Evolutionary conservation across 1,140 invertebrate genomes (phyloP).

Genomic region (Aphis gossypii): DNA sequence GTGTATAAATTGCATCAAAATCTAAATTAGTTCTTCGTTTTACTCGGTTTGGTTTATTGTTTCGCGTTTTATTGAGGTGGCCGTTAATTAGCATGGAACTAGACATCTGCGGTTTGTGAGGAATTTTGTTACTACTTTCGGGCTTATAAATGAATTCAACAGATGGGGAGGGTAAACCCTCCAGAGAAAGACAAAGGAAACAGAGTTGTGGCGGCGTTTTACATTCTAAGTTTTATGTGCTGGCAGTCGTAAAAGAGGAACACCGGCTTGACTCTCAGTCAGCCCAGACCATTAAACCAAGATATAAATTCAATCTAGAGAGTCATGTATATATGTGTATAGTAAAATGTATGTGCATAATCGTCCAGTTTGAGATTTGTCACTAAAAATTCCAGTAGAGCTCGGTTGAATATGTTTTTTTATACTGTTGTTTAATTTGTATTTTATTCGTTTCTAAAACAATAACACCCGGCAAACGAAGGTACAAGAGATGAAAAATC

Average conservation of each 20-base stretch:
- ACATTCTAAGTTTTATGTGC: slow-evolving; percentile 42
- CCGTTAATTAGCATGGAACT: slow-evolving; percentile 13
- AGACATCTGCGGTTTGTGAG: background rate
- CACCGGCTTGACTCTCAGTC: slow-evolving; percentile 42
- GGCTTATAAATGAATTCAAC: slow-evolving; percentile 9
- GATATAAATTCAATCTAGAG: slow-evolving; percentile 51
- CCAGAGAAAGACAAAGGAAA: background rate
- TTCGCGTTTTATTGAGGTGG: slow-evolving; percentile 21
- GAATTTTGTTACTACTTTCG: background rate
- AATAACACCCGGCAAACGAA: background rate
- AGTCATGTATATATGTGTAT: background rate
- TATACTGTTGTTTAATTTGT: background rate
- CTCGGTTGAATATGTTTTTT: background rate
- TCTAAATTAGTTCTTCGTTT: background rate
- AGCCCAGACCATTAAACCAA: slow-evolving; percentile 11
- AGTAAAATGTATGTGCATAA: slow-evolving; percentile 12
- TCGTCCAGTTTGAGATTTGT: background rate
- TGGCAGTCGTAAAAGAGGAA: slow-evolving; percentile 37
- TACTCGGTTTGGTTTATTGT: background rate
- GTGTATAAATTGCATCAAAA: background rate
- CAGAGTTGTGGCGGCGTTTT: background rate
- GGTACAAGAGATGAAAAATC: background rate
- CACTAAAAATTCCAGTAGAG: background rate
- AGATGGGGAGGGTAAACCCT: background rate
- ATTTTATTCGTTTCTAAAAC: background rate